phyloP scores from a whole-genome alignment of 2,113 vertebrate species.

The Heterotilapia buettikoferi region DNA sequence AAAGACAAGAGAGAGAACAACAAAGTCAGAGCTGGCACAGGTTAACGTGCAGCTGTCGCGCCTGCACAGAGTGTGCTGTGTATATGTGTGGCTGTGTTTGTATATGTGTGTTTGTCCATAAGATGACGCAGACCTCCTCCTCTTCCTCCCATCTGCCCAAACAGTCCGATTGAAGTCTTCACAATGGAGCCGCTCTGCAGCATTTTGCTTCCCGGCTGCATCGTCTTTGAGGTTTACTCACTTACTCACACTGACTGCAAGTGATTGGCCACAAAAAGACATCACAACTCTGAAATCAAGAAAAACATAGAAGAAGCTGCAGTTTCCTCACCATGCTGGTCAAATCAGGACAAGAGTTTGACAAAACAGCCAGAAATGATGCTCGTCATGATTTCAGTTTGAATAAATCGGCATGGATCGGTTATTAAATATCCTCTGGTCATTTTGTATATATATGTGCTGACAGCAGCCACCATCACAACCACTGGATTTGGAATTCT shows the following conservation, averaged over 20 bases:
- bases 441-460: neutral
- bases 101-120: neutral
- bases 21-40: neutral
- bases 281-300: neutral
- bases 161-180: neutral
- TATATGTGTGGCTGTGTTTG: neutral
- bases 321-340: rapidly evolving
- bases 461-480: rapidly evolving
- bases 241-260: neutral
- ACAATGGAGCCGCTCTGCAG: neutral
- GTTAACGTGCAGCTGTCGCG: neutral
- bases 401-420: neutral
- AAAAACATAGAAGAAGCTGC: neutral
- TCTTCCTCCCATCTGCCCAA: neutral
- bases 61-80: neutral
- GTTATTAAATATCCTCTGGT: neutral
- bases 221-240: neutral
- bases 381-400: neutral
- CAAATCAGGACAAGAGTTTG: neutral
- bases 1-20: neutral
- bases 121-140: neutral
- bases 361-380: neutral
- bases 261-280: neutral
- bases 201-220: neutral
- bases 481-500: neutral